These are phyloP conservation scores for Myotis vivesi DNA, from an alignment of 2,797 vertebrate genomes.

Conservation along the genomic window DNA sequence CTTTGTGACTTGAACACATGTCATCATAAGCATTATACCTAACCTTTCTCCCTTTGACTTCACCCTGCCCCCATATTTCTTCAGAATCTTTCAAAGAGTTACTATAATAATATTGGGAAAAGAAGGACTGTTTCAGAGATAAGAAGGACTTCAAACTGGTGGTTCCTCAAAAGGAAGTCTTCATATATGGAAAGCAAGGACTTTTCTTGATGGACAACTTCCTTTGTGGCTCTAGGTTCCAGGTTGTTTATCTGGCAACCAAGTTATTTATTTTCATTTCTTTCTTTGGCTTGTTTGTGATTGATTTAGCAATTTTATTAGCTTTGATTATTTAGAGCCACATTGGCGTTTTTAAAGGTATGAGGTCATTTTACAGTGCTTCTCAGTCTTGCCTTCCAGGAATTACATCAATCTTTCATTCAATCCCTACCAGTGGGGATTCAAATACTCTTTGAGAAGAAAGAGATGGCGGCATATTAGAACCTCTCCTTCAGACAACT, in stretches of 20 bases:
- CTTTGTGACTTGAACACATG: neutral
- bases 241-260: neutral
- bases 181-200: neutral
- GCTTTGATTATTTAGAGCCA: neutral
- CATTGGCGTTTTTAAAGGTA: neutral
- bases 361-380: constrained; percentile 23
- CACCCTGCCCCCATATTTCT: neutral
- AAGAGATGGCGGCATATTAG: neutral
- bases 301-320: neutral
- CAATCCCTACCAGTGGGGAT: no score
- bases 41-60: constrained; percentile 29
- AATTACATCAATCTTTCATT: neutral
- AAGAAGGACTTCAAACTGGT: neutral
- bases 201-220: neutral
- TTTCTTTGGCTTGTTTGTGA: neutral
- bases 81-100: neutral
- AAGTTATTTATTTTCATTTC: constrained; percentile 13
- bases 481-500: neutral
- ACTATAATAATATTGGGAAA: neutral
- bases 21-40: neutral
- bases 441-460: neutral
- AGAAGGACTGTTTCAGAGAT: neutral
- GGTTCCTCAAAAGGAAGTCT: neutral
- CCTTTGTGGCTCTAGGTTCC: neutral
- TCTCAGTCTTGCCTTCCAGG: neutral